Base-by-base conservation (phyloP, 2,888 invertebrate genomes). In the Pycnomerus fuliginosus region DNA sequence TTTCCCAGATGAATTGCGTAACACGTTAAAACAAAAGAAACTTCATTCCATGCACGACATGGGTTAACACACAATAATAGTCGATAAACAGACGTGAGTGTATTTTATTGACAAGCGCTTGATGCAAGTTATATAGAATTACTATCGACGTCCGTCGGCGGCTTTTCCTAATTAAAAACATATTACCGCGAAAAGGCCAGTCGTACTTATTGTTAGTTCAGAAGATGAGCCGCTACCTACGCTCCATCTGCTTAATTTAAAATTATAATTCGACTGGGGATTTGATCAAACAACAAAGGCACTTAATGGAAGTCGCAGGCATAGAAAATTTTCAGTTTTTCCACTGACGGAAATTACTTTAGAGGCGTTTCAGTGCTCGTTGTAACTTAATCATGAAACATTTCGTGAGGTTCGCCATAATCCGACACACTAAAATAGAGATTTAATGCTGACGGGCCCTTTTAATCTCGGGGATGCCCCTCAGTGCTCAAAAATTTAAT, bases 341-440 rank as follows among this genome's bases (percentile, higher is more conserved):
- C 15, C 37, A 30, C 27, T 25, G 22, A 29, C 22, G 37, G 23
- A 37, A 37, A 37, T 37, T 37, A 22, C 22, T 29, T 37, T 37
- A 37, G 29, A 29, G 29, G 22, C 22, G 13, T 29, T 37, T 15
- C 34, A 13, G 33, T n/a, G 33, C 14, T 37, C 20, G 24, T 35
- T 17, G 24, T 39, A 39, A 39, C 39, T 32, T 39, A 39, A 39
- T 39, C 32, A 39, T 39, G 32, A 39, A 24, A 39, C 39, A 32
- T 32, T 32, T 24, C 31, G 31, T 22, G 27, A 36, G 32, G 31
- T 24, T 31, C n/a, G 25, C 16, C 16, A 20, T 39, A 39, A 39
- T 39, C 39, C 22, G 24, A 12, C 22, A 17, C 32, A 39, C 31
- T 39, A 39, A 31, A 39, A 39, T 39, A 39, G 39, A 39, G 39